Percentiles rank a stretch among this genome's conserved stretches.
Evolutionary conservation across 1,140 invertebrate species (phyloP).

Genomic region (Panagrolaimus sp.): DNA sequence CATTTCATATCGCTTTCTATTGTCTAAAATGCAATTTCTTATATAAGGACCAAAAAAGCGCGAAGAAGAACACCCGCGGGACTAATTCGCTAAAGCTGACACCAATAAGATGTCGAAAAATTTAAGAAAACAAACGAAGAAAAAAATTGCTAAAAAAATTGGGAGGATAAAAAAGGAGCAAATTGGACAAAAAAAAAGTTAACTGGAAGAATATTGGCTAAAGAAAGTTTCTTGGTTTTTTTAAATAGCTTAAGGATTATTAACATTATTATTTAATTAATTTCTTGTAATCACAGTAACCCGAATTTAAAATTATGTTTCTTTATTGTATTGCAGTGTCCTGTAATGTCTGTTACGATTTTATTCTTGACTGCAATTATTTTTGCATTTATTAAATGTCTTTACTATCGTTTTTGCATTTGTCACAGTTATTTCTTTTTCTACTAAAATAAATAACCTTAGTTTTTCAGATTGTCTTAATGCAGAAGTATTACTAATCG

Average conservation of each 20-base stretch:
- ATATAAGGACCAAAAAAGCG: too few relatives aligned
- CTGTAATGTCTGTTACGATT: too few relatives aligned
- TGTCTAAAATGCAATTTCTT: too few relatives aligned
- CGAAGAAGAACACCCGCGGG: conserved; percentile 2
- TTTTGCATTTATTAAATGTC: not conserved
- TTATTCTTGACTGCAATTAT: too few relatives aligned
- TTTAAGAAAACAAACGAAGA: not conserved
- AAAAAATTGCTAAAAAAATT: not conserved
- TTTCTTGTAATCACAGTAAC: too few relatives aligned
- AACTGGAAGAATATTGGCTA: not conserved
- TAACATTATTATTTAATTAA: too few relatives aligned
- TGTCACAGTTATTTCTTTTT: not conserved
- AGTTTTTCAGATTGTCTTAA: not conserved
- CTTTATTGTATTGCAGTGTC: too few relatives aligned
- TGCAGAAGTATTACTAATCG: not conserved
- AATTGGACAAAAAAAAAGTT: not conserved
- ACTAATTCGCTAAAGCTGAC: conserved; percentile 12
- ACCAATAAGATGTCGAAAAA: not conserved
- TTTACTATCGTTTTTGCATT: not conserved
- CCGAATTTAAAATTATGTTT: too few relatives aligned
- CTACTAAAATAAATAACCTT: not conserved
- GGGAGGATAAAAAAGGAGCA: not conserved
- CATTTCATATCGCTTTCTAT: too few relatives aligned
- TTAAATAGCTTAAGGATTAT: too few relatives aligned
- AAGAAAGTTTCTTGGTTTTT: not conserved